Conservation (phyloP, 1,140 invertebrate species). For the Sesamia nonagrioides region DNA sequence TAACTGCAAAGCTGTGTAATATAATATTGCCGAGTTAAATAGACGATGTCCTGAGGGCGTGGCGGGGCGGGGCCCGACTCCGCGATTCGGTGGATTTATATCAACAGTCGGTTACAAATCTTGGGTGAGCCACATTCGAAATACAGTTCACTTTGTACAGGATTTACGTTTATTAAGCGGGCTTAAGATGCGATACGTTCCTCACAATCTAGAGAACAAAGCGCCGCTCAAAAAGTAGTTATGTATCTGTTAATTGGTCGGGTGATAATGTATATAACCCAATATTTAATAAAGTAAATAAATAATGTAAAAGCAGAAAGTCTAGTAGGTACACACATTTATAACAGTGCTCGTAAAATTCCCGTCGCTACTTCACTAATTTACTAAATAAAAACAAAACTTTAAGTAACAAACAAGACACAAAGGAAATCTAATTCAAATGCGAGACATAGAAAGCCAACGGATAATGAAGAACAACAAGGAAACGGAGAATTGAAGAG, state of each 20-base stretch:
- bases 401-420: slow-evolving; percentile 35
- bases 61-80: slow-evolving; percentile 60
- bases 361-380: neutral
- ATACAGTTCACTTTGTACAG: slow-evolving; percentile 76
- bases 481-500: slow-evolving; percentile 60
- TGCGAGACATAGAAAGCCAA: neutral
- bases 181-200: slow-evolving; percentile 52
- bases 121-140: slow-evolving; percentile 79
- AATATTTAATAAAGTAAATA: neutral
- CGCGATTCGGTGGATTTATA: slow-evolving; percentile 72
- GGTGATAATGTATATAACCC: too few relatives aligned
- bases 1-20: slow-evolving; percentile 52
- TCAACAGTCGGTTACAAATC: slow-evolving; percentile 76
- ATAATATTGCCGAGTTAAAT: slow-evolving; percentile 65
- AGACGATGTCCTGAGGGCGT: slow-evolving; percentile 61
- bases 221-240: neutral
- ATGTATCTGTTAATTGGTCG: slow-evolving; percentile 10
- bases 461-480: slow-evolving; percentile 50
- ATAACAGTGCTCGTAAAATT: neutral
- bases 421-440: slow-evolving; percentile 41
- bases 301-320: neutral
- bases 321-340: neutral
- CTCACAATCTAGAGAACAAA: slow-evolving; percentile 39
- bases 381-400: slow-evolving; percentile 22
- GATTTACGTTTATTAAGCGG: slow-evolving; percentile 74